Evolutionary conservation across 2,797 vertebrate genomes (phyloP).

Genomic region (Pseudochirops corinnae): DNA sequence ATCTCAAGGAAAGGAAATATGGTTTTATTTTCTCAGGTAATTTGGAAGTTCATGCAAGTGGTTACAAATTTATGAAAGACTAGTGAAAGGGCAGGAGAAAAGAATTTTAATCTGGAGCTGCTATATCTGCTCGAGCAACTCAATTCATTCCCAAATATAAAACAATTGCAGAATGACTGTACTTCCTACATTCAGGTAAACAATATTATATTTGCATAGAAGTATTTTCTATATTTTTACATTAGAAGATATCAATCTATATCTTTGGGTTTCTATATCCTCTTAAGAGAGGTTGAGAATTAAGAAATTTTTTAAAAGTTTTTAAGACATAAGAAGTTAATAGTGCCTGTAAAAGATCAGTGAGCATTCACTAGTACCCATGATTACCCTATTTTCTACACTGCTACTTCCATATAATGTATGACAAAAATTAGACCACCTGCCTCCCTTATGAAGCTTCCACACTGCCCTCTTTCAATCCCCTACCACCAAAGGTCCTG

Average conservation of each 20-base stretch:
- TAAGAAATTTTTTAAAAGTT: not conserved
- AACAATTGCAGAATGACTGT: too few species aligned
- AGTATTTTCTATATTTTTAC: not conserved
- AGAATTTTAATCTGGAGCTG: not conserved
- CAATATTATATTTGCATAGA: not conserved
- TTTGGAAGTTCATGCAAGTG: not conserved
- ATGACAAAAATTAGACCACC: not conserved
- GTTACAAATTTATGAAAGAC: not conserved
- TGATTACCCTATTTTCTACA: not conserved
- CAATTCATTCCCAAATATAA: not conserved
- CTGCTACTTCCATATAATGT: not conserved
- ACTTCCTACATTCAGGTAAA: not conserved
- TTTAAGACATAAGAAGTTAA: not conserved
- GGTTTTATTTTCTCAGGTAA: not conserved
- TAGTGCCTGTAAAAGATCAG: not conserved
- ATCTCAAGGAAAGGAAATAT: not conserved
- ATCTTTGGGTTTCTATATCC: not conserved
- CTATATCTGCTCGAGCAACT: not conserved
- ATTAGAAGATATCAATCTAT: not conserved
- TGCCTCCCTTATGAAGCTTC: not conserved
- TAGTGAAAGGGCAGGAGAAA: not conserved
- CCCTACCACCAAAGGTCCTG: not conserved
- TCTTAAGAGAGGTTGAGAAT: not conserved
- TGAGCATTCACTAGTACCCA: not conserved
- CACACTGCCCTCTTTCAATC: not conserved